Evolutionary conservation across 2,113 vertebrate genomes (phyloP).

Genomic region (Ceratotherium simum): DNA sequence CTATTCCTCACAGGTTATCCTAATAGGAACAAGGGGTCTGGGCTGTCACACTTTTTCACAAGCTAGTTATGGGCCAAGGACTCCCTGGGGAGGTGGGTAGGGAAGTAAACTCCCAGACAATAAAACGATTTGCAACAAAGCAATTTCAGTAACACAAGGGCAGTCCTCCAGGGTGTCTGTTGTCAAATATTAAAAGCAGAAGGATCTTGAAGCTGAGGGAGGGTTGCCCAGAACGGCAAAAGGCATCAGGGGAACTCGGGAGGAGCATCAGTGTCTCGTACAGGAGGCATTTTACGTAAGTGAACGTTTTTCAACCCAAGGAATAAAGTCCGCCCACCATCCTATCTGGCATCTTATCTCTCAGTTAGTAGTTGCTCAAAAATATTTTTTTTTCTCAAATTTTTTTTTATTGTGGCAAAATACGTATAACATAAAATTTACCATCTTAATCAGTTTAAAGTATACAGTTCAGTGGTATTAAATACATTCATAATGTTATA

Average conservation of each 20-base stretch:
- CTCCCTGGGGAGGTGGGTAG: background rate
- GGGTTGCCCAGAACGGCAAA: background rate
- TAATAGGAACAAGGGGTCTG: background rate
- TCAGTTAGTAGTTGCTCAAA: background rate
- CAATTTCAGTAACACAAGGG: background rate
- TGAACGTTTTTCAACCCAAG: background rate
- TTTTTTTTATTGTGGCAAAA: too few relatives aligned
- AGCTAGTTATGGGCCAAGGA: background rate
- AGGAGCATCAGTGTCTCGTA: background rate
- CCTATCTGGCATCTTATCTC: background rate
- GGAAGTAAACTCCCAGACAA: background rate
- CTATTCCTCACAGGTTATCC: background rate
- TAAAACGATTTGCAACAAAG: background rate
- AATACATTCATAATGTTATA: too few relatives aligned
- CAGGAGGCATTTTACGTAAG: background rate
- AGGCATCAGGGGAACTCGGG: background rate
- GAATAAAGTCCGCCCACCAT: background rate
- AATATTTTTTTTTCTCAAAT: too few relatives aligned
- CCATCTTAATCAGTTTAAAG: too few relatives aligned
- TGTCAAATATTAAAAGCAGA: background rate
- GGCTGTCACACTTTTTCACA: background rate
- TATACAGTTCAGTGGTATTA: too few relatives aligned
- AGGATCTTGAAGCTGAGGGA: background rate
- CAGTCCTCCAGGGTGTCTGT: background rate
- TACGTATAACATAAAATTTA: too few relatives aligned